phyloP scores from a whole-genome alignment of 1,140 invertebrate species.

The Globodera ellingtonae region DNA sequence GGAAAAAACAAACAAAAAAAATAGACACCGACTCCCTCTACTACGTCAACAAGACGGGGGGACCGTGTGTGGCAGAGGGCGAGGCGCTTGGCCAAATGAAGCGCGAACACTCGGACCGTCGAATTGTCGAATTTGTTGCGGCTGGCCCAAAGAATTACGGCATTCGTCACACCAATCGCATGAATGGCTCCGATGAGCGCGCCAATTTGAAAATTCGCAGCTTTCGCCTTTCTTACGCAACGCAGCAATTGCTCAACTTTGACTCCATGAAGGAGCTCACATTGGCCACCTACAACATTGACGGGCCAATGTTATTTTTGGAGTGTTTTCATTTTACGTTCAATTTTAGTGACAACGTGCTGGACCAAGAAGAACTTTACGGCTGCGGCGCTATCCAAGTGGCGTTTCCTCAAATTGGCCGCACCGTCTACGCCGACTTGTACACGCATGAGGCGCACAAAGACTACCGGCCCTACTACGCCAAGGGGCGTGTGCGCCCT shows the following conservation, averaged over 20 bases:
- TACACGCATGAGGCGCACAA: background rate
- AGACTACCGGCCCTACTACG: background rate
- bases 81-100: conserved; percentile 24
- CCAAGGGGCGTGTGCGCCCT: background rate
- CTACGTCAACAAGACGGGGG: conserved; percentile 13
- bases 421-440: too few species aligned
- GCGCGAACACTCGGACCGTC: background rate
- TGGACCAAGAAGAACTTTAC: too few species aligned
- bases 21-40: conserved; percentile 22
- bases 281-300: background rate
- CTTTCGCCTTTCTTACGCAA: background rate
- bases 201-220: background rate
- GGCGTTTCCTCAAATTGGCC: too few species aligned
- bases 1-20: background rate
- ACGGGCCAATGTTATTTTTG: background rate
- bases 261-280: conserved; percentile 5
- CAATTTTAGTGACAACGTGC: too few species aligned
- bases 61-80: background rate
- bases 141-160: conserved; percentile 23
- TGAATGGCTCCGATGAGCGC: background rate
- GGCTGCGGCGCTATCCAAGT: too few species aligned
- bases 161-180: background rate
- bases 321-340: too few species aligned
- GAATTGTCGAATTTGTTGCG: conserved; percentile 17
- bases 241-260: conserved; percentile 10